phyloP scores from a whole-genome alignment of 2,888 invertebrate genomes.

The Nudaria mundana region DNA sequence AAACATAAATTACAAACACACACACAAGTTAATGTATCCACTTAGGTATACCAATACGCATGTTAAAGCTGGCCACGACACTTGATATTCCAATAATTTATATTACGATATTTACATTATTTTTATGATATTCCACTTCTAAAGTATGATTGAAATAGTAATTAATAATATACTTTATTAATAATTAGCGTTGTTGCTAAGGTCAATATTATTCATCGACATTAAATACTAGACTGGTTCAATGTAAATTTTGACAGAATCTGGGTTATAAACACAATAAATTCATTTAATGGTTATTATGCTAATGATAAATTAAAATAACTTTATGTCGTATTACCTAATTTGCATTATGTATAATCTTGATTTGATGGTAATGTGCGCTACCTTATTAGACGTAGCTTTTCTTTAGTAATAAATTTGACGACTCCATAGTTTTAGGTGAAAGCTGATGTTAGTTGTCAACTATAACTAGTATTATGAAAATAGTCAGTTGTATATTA shows the following conservation, averaged over 20 bases:
- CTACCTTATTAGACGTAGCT: conserved; percentile 13
- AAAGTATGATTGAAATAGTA: conserved; percentile 33
- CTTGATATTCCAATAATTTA: conserved; percentile 32
- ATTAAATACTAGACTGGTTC: conserved; percentile 22
- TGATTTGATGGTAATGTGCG: conserved; percentile 19
- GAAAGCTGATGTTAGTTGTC: background rate
- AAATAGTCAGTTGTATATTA: no score
- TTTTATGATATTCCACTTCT: conserved; percentile 32
- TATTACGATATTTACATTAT: conserved; percentile 35
- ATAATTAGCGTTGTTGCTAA: conserved; percentile 30
- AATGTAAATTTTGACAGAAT: conserved; percentile 26
- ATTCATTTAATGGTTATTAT: conserved; percentile 26
- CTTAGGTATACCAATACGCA: conserved; percentile 24
- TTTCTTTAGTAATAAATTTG: background rate
- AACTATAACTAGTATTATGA: no score
- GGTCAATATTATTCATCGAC: conserved; percentile 24
- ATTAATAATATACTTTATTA: conserved; percentile 30
- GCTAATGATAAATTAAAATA: conserved; percentile 25
- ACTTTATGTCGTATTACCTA: conserved; percentile 22
- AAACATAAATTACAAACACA: conserved; percentile 31
- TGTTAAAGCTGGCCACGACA: conserved; percentile 23
- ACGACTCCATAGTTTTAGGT: background rate
- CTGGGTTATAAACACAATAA: conserved; percentile 12
- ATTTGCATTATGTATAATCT: conserved; percentile 21
- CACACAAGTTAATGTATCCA: conserved; percentile 32